Evolutionary conservation across 92 coral and sea anemone species (phyloP), one percentile per base, ranked within the genome.

Genomic region (Plumapathes pennacea): DNA sequence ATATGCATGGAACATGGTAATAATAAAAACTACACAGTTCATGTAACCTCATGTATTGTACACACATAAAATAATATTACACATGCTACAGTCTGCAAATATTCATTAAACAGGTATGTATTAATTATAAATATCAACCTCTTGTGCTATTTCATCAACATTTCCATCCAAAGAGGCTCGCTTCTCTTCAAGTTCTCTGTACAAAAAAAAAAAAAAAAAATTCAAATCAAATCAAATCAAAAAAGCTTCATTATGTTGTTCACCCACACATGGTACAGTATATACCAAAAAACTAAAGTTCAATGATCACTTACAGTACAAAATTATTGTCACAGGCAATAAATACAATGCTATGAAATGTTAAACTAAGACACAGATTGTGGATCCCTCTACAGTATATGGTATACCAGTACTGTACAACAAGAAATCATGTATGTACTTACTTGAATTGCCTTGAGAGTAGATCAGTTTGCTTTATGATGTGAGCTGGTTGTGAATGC

Each of bases 401-500:
- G n/a, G n/a, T n/a, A n/a, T n/a, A n/a, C n/a, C n/a, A n/a, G n/a
- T n/a, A n/a, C n/a, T n/a, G n/a, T n/a, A n/a, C n/a, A n/a, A n/a
- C n/a, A n/a, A n/a, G n/a, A n/a, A n/a, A n/a, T n/a, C n/a, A n/a
- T n/a, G n/a, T n/a, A n/a, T n/a, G n/a, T n/a, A 46, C 84, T 30
- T 81, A 92, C 98, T 75, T 92, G 72, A 84, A 78, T 36, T 92
- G 96, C 58, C 98, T 80, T 54, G 96, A 88, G 43, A 84, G 74
- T 18, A 88, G 92, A 33, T 92, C 98, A 44, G 78, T 83, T 72
- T 92, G 98, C 56, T 92, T 92, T 25, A 88, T 63, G 25, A 92
- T 67, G 51, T 92, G 98, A 19, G 96, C 96, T 50, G 98, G 98
- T 54, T 92, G 92, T 0, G 98, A 92, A 58, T 92, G 98, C 10